Base-by-base conservation (phyloP, 2,888 invertebrate genomes). In the Anaspis maculata region DNA sequence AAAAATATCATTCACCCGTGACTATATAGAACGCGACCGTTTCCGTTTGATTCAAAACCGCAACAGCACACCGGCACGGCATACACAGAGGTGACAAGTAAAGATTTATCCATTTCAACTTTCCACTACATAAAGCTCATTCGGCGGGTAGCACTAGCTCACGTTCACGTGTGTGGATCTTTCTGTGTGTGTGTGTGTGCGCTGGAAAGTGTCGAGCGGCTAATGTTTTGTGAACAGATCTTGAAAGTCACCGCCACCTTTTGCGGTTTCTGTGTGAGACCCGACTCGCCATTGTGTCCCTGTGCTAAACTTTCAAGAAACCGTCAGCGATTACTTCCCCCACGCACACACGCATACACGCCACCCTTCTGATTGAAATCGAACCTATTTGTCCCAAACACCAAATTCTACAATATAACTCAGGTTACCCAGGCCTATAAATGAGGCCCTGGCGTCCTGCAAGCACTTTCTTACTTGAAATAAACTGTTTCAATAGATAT, bases 71-170 rank as follows among this genome's bases (percentile, higher is more conserved):
- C 5, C 19, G 5, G 19, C 19, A 19, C 19, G 5, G 19, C 9
- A 5, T 5, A 19, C n/a, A 19, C 5, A 43, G 39, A 49, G 48
- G 46, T 48, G 49, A 46, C 49, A 48, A 42, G 39, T 23, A 9
- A 29, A 44, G 45, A 50, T 50, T 50, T 50, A 50, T 50, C 41
- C 42, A 43, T 51, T 49, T 44, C 44, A 41, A 45, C 42, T 51
- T 54, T 53, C 48, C 50, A 46, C 51, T 48, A 51, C 52, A 53
- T 52, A 52, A 53, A 55, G 35, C 47, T 37, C 41, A 44, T 48
- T 46, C 43, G 37, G 42, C 25, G 9, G 19, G 9, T 6, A 5
- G 19, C 5, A 6, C 19, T 9, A 6, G 5, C 9, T 9, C 9
- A 38, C 37, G 39, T 41, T 50, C 48, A 45, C 51, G 43, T 48